Percentiles rank a stretch among this genome's conserved stretches.
phyloP scores from a whole-genome alignment of 2,888 invertebrate species.

The Nipponacmea schrenckii region DNA sequence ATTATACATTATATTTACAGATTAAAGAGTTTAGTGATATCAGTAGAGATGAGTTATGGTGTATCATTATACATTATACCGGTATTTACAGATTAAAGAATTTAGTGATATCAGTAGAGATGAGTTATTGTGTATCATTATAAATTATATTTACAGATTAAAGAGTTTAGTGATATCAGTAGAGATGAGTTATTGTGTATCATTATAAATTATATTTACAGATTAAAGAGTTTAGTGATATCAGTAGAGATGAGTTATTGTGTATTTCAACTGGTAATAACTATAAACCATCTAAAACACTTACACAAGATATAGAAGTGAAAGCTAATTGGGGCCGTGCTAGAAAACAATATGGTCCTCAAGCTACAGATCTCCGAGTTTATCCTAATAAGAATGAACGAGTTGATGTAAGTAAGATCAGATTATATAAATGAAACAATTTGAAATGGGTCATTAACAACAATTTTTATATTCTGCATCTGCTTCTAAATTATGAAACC shows the following conservation, averaged over 20 bases:
- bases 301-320: constrained; percentile 58
- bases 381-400: constrained; percentile 52
- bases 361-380: constrained; percentile 64
- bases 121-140: constrained; percentile 48
- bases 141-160: too few relatives aligned
- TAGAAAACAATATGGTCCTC: constrained; percentile 61
- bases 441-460: not conserved
- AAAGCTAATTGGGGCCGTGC: constrained; percentile 68
- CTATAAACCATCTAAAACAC: constrained; percentile 52
- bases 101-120: constrained; percentile 62
- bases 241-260: constrained; percentile 62
- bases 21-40: too few relatives aligned
- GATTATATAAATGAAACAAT: not conserved
- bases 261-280: constrained; percentile 62
- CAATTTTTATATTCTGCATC: too few relatives aligned
- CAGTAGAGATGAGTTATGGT: too few relatives aligned
- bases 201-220: constrained; percentile 28
- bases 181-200: constrained; percentile 63
- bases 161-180: too few relatives aligned
- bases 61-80: too few relatives aligned
- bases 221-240: constrained; percentile 58
- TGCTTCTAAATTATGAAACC: too few relatives aligned
- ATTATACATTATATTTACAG: too few relatives aligned
- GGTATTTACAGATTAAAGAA: constrained; percentile 50
- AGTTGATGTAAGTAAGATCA: constrained; percentile 59